Evolutionary conservation across 2,113 vertebrate genomes (phyloP).

Genomic region (Nanorana parkeri): DNA sequence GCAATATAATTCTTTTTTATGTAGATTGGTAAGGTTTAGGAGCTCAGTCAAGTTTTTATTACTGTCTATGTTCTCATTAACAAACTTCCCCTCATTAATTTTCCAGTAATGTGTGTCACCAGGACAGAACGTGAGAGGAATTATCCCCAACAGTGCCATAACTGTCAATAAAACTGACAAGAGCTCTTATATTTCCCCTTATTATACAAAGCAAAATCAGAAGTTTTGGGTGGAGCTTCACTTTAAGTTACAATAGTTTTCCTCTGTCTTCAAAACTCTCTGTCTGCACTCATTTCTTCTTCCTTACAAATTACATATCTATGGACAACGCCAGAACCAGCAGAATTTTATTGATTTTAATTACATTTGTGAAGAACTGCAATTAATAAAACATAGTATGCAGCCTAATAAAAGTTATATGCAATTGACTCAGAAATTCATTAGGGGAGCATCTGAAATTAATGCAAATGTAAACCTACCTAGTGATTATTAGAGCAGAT

Average conservation of each 20-base stretch:
- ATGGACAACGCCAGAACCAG: conserved; percentile 18
- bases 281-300: background rate
- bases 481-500: conserved; percentile 31
- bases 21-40: no score
- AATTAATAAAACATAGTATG: conserved; percentile 40
- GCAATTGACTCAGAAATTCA: conserved; percentile 38
- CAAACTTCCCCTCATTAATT: no score
- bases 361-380: conserved; percentile 46
- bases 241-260: background rate
- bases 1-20: no score
- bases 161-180: no score
- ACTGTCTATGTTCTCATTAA: no score
- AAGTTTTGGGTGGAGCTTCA: no score
- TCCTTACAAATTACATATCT: conserved; percentile 4
- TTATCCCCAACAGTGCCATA: no score
- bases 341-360: conserved; percentile 44
- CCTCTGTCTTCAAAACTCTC: conserved; percentile 12
- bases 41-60: no score
- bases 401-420: conserved; percentile 41
- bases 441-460: conserved; percentile 27
- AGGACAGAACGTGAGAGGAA: no score
- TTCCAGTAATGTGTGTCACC: no score
- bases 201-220: no score
- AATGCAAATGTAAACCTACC: conserved; percentile 32
- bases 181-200: no score